Percentiles rank a stretch among this genome's conserved stretches.
phyloP scores from a whole-genome alignment of 2,797 vertebrate species.

The Poecile montanus region DNA sequence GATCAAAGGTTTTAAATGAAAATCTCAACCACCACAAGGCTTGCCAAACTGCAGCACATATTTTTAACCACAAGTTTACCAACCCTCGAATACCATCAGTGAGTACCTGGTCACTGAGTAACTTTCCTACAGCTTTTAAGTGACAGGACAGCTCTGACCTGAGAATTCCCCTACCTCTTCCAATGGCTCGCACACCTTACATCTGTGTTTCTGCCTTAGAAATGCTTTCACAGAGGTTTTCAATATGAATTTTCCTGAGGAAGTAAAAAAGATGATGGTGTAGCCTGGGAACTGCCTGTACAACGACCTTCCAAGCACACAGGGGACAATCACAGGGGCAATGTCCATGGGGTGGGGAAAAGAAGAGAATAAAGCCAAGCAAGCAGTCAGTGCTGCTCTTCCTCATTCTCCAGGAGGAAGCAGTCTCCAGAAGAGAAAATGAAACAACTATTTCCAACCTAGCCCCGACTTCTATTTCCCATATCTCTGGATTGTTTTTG shows the following conservation, averaged over 20 bases:
- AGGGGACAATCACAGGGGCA: neutral
- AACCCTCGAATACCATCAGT: neutral
- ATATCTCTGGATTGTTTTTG: neutral
- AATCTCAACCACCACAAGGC: neutral
- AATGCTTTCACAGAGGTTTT: neutral
- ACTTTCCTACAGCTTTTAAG: neutral
- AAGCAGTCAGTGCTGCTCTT: neutral
- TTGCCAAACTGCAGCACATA: neutral
- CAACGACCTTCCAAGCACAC: neutral
- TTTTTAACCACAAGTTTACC: neutral
- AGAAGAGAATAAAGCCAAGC: neutral
- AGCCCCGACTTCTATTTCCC: neutral
- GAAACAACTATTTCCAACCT: neutral
- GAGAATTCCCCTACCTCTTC: neutral
- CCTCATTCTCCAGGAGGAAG: neutral
- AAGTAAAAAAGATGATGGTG: neutral
- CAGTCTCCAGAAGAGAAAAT: neutral
- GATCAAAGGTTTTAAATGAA: neutral
- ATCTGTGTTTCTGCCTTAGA: neutral
- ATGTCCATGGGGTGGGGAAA: neutral
- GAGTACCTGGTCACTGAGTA: neutral
- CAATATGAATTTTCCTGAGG: neutral
- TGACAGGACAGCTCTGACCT: fast-evolving
- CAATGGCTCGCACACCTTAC: neutral
- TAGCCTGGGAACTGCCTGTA: neutral